Evolutionary conservation across 2,797 vertebrate species (phyloP), one percentile per base, ranked within the genome.

Genomic region (Setipinna tenuifilis): DNA sequence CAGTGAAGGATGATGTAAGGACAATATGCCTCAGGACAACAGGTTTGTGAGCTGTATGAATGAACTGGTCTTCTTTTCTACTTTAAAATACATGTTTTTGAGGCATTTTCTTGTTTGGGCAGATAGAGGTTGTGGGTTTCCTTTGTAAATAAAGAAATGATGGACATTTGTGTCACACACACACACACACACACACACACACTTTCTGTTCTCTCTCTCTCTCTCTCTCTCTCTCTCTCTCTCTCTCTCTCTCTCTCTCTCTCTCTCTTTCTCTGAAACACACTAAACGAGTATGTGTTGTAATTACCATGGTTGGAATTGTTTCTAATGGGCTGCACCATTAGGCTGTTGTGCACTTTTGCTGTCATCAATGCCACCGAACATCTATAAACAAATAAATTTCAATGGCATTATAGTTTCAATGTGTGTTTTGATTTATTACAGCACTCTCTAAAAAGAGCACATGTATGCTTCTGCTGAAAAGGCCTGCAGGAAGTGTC

Each of bases 161-260:
- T 4, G 19, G 58, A 4, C 19, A 4, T 59, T 59, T 59, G 50
- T 11, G 14, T 16, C 50, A 10, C 14, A 6, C 48, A 50, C 6
- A 12, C 48, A 1, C 6, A 1, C 48, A 50, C 48, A 50, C 71
- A 85, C 65, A n/a, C n/a, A n/a, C n/a, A n/a, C n/a, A n/a, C n/a
- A n/a, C n/a, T n/a, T n/a, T n/a, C n/a, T n/a, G n/a, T n/a, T 48
- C 80, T 81, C 80, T 21, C 80, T 81, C 80, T 19, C 41, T 31
- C 80, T 21, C 21, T 50, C 44, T 19, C 80, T 19, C 80, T 81
- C 7, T 21, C 19, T 28, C 81, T 61, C 0, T n/a, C 10, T 61
- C 19, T 61, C 59, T 61, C 59, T 61, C 59, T n/a, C 59, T 61
- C 59, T 23, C 61, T 25, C 61, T 11, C n/a, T 11, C 23, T 25